These are phyloP conservation scores for Hylaeus volcanicus DNA, from an alignment of 1,140 invertebrate species.

Conservation along the genomic window DNA sequence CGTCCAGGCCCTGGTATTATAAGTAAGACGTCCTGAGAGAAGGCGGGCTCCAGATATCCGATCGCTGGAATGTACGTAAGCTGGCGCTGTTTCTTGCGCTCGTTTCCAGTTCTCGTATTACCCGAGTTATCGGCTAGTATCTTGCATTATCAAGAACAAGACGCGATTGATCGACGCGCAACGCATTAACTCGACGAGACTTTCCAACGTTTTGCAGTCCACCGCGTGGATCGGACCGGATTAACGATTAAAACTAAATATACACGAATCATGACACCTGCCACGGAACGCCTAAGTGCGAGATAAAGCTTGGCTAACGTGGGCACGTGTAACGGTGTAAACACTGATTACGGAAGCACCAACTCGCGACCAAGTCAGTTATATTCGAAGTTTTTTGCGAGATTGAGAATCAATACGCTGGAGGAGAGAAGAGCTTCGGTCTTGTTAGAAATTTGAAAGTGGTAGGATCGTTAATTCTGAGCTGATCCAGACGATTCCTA, in stretches of 20 bases:
- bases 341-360: too few relatives aligned
- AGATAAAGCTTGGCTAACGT: too few relatives aligned
- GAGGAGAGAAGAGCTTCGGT: too few relatives aligned
- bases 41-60: conserved; percentile 64
- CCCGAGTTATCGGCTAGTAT: conserved; percentile 47
- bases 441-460: too few relatives aligned
- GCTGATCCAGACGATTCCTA: too few relatives aligned
- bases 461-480: too few relatives aligned
- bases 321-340: too few relatives aligned
- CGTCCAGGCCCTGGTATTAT: conserved; percentile 60
- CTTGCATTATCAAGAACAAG: conserved; percentile 52
- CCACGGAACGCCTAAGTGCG: too few relatives aligned
- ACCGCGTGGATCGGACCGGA: conserved; percentile 31
- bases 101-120: conserved; percentile 65
- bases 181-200: conserved; percentile 52
- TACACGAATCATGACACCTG: conserved; percentile 19
- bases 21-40: conserved; percentile 67
- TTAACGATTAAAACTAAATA: conserved; percentile 50
- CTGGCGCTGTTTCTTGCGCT: conserved; percentile 55
- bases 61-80: conserved; percentile 65
- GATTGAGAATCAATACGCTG: too few relatives aligned
- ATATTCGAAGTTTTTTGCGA: too few relatives aligned
- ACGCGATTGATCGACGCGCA: conserved; percentile 69
- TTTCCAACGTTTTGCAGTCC: not conserved
- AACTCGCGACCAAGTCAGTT: too few relatives aligned